Evolutionary conservation across 1,140 invertebrate genomes (phyloP).

Genomic region (Lineus longissimus): DNA sequence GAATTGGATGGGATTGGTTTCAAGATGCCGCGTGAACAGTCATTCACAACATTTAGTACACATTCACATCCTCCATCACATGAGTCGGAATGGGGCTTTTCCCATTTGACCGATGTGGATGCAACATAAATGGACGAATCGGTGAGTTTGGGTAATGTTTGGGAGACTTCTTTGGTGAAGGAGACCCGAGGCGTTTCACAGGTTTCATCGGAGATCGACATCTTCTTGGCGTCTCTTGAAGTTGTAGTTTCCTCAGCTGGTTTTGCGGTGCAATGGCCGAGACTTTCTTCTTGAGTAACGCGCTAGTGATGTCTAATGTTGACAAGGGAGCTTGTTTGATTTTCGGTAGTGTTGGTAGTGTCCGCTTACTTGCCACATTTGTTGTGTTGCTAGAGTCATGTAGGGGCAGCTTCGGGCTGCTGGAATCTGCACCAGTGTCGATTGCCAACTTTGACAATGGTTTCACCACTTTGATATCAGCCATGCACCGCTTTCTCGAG

Average conservation of each 20-base stretch:
- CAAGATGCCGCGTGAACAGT: too few relatives aligned
- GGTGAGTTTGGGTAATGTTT: slow-evolving; percentile 16
- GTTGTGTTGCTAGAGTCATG: neutral
- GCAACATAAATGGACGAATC: neutral
- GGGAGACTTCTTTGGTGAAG: slow-evolving; percentile 17
- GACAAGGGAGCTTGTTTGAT: neutral
- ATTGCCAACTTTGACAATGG: neutral
- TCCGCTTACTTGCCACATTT: neutral
- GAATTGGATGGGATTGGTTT: too few relatives aligned
- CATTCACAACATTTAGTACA: neutral
- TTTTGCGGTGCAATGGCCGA: neutral
- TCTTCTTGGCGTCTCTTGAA: slow-evolving; percentile 12
- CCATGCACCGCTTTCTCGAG: neutral
- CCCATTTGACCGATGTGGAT: neutral
- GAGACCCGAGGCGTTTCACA: slow-evolving; percentile 35
- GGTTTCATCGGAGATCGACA: slow-evolving; percentile 33
- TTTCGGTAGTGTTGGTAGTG: neutral
- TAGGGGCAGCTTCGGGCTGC: neutral
- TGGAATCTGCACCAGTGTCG: neutral
- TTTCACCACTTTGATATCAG: neutral
- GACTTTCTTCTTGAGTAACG: neutral
- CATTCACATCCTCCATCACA: neutral
- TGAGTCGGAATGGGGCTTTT: slow-evolving; percentile 3
- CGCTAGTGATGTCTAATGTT: neutral
- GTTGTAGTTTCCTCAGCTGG: neutral